Evolutionary conservation across 2,888 invertebrate species (phyloP).

Genomic region (Epinotia brunnichana): DNA sequence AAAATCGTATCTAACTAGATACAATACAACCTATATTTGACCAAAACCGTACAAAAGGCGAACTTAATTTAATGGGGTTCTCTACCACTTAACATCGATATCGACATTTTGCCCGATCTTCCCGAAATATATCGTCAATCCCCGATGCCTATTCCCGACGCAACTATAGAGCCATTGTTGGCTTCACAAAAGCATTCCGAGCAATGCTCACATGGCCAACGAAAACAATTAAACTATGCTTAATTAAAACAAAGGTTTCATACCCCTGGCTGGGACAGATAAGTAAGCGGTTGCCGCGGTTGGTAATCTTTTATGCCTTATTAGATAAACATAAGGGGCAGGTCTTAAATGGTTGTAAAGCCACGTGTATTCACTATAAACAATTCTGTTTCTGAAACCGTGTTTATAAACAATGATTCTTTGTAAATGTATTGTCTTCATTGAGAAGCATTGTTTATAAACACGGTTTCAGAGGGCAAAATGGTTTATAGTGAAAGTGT

Average conservation of each 20-base stretch:
- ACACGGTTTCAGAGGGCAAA: no score
- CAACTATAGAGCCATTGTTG: slow-evolving; percentile 39
- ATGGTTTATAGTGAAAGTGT: no score
- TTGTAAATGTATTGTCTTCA: no score
- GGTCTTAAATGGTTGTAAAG: no score
- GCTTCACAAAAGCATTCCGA: slow-evolving; percentile 40
- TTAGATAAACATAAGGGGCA: no score
- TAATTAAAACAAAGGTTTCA: slow-evolving; percentile 35
- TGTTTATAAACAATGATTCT: no score
- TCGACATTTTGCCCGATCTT: not conserved
- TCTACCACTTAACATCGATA: slow-evolving; percentile 5
- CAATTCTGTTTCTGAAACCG: no score
- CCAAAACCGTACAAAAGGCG: no score
- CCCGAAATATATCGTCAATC: slow-evolving; percentile 5
- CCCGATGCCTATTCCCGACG: slow-evolving; percentile 4
- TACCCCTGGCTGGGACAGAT: not conserved
- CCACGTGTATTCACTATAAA: no score
- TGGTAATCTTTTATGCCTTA: not conserved
- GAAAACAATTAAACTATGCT: slow-evolving; percentile 39
- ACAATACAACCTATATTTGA: not conserved
- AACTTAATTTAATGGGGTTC: no score
- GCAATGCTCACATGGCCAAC: slow-evolving; percentile 35
- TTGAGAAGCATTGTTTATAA: no score
- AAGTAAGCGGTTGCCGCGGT: not conserved
- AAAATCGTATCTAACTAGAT: not conserved